Evolutionary conservation across 2,888 invertebrate species (phyloP).

Genomic region (Arctia plantaginis): DNA sequence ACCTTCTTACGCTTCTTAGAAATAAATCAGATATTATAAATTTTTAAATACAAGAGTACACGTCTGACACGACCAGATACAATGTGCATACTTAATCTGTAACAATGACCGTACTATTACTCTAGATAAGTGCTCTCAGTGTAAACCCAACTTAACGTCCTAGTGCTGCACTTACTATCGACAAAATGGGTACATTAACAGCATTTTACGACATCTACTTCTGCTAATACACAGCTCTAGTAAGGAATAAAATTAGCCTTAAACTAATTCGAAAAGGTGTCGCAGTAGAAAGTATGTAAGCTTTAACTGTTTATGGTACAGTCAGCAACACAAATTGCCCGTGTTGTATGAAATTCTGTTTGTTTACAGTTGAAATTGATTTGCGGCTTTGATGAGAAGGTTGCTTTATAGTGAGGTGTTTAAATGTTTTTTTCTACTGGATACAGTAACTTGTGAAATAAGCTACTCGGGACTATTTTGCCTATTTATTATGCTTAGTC

Average conservation of each 20-base stretch:
- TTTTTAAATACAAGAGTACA: neutral
- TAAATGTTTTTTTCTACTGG: neutral
- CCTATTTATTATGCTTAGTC: too few species aligned
- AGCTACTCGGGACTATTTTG: too few species aligned
- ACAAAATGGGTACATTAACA: conserved; percentile 40
- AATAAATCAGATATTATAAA: neutral
- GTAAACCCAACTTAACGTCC: conserved; percentile 27
- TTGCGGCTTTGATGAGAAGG: neutral
- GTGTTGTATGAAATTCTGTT: neutral
- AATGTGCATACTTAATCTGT: conserved; percentile 4
- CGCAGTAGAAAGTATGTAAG: conserved; percentile 13
- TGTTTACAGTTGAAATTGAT: neutral
- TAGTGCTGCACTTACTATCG: conserved; percentile 44
- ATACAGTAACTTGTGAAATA: too few species aligned
- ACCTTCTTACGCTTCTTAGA: neutral
- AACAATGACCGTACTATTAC: conserved; percentile 7
- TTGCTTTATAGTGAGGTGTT: neutral
- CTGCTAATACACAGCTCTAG: conserved; percentile 34
- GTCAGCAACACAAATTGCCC: neutral
- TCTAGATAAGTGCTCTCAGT: conserved; percentile 23
- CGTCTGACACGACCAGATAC: neutral
- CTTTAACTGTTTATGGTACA: neutral
- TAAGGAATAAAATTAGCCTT: conserved; percentile 39
- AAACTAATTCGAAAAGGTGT: conserved; percentile 25
- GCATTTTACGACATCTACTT: conserved; percentile 47